phyloP scores from a whole-genome alignment of 2,113 vertebrate genomes.

The Hippocampus guttulatus region DNA sequence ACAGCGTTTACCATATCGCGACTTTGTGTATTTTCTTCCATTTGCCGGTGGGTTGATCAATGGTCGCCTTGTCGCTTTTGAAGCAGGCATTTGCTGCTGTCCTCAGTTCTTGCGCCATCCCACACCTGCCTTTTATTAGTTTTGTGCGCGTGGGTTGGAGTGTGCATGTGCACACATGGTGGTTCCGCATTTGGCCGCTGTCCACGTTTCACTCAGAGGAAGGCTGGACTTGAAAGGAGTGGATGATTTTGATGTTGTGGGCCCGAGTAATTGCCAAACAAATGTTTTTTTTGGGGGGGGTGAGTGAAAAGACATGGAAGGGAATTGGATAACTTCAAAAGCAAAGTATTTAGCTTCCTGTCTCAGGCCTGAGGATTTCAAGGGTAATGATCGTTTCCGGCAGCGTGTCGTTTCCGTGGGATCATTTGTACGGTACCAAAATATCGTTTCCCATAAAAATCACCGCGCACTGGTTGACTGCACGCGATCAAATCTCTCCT shows the following conservation, averaged over 20 bases:
- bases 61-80: constrained; percentile 47
- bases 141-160: constrained; percentile 19
- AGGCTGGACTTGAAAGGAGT: constrained; percentile 37
- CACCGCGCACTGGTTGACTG: too few relatives aligned
- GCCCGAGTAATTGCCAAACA: constrained; percentile 65
- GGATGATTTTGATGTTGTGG: constrained; percentile 46
- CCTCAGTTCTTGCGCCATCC: constrained; percentile 42
- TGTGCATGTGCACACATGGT: constrained; percentile 31
- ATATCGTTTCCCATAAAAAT: too few relatives aligned
- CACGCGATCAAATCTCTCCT: too few relatives aligned
- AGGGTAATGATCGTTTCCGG: too few relatives aligned
- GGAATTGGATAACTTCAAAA: constrained; percentile 36
- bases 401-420: too few relatives aligned
- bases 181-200: constrained; percentile 41
- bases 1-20: constrained; percentile 19
- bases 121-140: constrained; percentile 62
- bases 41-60: constrained; percentile 40
- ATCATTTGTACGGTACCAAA: too few relatives aligned
- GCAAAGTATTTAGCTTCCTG: constrained; percentile 26
- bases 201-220: constrained; percentile 30
- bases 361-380: neutral
- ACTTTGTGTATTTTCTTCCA: constrained; percentile 29
- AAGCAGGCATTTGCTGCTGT: constrained; percentile 34
- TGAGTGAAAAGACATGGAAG: constrained; percentile 11
- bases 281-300: constrained; percentile 45